A percentile compares a stretch with the other conserved stretches of the same genome.
These are phyloP conservation scores for Sparus aurata DNA, from an alignment of 2,797 vertebrate species.

Conservation along the genomic window DNA sequence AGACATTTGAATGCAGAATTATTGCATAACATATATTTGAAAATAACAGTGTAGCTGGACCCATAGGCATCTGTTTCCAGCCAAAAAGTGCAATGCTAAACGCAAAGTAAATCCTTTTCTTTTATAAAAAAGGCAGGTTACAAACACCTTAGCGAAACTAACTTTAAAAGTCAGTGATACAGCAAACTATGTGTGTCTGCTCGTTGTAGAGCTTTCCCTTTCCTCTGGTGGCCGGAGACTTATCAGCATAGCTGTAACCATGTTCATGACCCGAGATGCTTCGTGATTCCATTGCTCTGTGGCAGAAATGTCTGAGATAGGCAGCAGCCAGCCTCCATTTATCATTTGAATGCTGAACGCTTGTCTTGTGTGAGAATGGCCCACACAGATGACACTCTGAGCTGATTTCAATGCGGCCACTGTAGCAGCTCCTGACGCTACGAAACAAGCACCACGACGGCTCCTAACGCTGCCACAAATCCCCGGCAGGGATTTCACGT, in stretches of 20 bases:
- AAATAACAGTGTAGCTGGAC: no score
- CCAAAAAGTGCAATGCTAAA: no score
- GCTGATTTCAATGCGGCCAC: constrained; percentile 63
- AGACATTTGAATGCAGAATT: no score
- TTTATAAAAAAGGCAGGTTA: no score
- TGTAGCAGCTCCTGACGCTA: constrained; percentile 43
- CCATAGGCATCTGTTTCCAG: no score
- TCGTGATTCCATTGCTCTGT: constrained; percentile 23
- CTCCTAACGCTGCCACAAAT: constrained; percentile 16
- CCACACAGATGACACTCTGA: constrained; percentile 24
- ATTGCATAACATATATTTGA: no score
- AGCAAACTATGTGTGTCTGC: neutral
- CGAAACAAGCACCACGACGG: constrained; percentile 26
- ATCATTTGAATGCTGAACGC: constrained; percentile 55
- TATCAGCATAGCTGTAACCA: constrained; percentile 7
- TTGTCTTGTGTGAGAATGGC: constrained; percentile 38
- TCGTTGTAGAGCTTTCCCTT: neutral
- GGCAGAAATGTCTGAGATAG: constrained; percentile 36
- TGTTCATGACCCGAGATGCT: constrained; percentile 6
- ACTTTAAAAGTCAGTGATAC: neutral
- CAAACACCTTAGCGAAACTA: neutral
- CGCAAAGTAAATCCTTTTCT: no score
- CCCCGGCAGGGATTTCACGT: constrained; percentile 21
- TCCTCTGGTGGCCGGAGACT: neutral
- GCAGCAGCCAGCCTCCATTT: constrained; percentile 46